Percentiles rank a stretch among this genome's conserved stretches.
These are phyloP conservation scores for Trichosurus vulpecula DNA, from an alignment of 2,797 vertebrate genomes.

Conservation along the genomic window DNA sequence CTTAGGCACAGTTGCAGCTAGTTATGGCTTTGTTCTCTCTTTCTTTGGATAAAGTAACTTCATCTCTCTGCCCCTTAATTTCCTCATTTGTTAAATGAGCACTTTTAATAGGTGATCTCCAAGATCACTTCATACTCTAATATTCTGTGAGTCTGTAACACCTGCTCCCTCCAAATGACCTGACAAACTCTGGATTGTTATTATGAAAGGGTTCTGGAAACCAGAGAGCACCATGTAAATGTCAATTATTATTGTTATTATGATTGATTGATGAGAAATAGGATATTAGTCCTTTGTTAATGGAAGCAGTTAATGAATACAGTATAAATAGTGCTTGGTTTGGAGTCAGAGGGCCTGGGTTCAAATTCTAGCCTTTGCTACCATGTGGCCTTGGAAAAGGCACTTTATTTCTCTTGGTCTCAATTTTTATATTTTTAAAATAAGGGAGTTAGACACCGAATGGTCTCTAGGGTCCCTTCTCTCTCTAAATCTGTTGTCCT, in stretches of 20 bases:
- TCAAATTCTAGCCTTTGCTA: not conserved
- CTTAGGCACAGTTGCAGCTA: not conserved
- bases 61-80: not conserved
- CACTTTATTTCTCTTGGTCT: not conserved
- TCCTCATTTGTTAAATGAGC: not conserved
- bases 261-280: not conserved
- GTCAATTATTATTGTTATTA: not conserved
- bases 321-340: not conserved
- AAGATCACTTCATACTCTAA: not conserved
- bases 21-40: not conserved
- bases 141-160: not conserved
- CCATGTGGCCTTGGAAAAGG: not conserved
- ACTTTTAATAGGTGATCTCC: not conserved
- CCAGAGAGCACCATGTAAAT: not conserved
- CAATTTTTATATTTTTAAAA: not conserved
- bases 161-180: not conserved
- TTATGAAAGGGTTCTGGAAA: not conserved
- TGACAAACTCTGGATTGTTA: not conserved
- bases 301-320: not conserved
- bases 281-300: not conserved
- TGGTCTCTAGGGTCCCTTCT: not conserved
- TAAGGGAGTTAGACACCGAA: not conserved
- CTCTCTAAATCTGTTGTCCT: not conserved
- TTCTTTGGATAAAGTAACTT: not conserved
- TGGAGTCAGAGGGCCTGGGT: not conserved